phyloP scores from a whole-genome alignment of 2,888 invertebrate species.

The Heliconius sara region DNA sequence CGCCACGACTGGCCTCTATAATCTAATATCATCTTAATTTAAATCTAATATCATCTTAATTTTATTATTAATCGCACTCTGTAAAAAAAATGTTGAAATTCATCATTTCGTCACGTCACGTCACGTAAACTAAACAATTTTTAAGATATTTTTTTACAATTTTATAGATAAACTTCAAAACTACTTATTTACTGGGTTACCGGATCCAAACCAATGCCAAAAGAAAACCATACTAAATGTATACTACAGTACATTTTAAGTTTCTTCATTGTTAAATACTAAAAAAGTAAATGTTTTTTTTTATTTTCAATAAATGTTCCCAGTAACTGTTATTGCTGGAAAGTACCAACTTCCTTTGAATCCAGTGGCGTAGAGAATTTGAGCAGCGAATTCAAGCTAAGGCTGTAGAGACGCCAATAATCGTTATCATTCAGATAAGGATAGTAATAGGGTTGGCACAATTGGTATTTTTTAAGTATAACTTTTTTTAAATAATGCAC shows the following conservation, averaged over 20 bases:
- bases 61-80: neutral
- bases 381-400: constrained; percentile 61
- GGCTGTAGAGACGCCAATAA: constrained; percentile 73
- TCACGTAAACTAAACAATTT: too few species aligned
- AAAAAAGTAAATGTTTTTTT: neutral
- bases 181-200: too few species aligned
- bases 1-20: too few species aligned
- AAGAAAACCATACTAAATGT: neutral
- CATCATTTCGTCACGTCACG: too few species aligned
- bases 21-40: too few species aligned
- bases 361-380: constrained; percentile 61
- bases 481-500: neutral
- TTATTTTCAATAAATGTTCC: constrained; percentile 35
- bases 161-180: too few species aligned
- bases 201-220: neutral
- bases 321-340: constrained; percentile 40
- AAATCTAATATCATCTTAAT: neutral
- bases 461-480: neutral
- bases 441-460: constrained; percentile 48
- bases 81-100: too few species aligned
- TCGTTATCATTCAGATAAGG: constrained; percentile 74
- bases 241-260: neutral
- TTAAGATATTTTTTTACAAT: too few species aligned
- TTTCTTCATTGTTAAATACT: neutral
- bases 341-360: constrained; percentile 49